Base-by-base conservation (phyloP, 1,140 invertebrate species). In the Phymorhynchus buccinoides region DNA sequence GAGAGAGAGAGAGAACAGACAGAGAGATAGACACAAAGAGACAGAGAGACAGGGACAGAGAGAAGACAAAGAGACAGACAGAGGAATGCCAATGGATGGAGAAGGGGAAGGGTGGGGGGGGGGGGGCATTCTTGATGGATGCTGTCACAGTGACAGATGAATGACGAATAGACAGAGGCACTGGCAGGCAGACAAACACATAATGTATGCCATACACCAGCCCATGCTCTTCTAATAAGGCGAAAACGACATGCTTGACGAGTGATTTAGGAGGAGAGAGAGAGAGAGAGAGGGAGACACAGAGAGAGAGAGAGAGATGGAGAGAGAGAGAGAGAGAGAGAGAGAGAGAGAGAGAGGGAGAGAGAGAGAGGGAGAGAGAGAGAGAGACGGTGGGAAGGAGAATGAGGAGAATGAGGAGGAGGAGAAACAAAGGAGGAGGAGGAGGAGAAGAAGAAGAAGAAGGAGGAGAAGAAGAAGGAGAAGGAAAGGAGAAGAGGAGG, bases 341-440 rank as follows among this genome's bases (percentile, higher is more conserved):
- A 22, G 56, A 62, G 56, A 62, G 18, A 62, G 56, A 7, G 56
- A 62, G 56, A 62, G 18, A 62, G 56, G 3, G 73, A 39, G 73
- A 39, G 73, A 39, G 73, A 77, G 73, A 39, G 73, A 39, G 12
- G 18, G 73, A 77, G 73, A 77, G 73, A 77, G 73, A 77, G 73
- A 77, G 73, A 77, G 73, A 77, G 73, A n/a, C 3, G 56, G 56
- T 14, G 56, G 56, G 6, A 27, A 27, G 56, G 18, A 62, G 44
- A 62, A 27, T 14, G 56, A 62, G 27, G 56, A 22, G 56, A 62
- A 27, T 3, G 7, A 12, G 56, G 18, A 27, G 56, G 16, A 18
- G 18, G 44, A 48, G 18, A 18, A 48, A 48, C 7, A 48, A 48
- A 18, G 44, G 6, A 48, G 44, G 18, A 18, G 44, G 18, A 18